These are phyloP conservation scores for Aulostomus chinensis DNA, from an alignment of 2,797 vertebrate species.

Conservation along the genomic window DNA sequence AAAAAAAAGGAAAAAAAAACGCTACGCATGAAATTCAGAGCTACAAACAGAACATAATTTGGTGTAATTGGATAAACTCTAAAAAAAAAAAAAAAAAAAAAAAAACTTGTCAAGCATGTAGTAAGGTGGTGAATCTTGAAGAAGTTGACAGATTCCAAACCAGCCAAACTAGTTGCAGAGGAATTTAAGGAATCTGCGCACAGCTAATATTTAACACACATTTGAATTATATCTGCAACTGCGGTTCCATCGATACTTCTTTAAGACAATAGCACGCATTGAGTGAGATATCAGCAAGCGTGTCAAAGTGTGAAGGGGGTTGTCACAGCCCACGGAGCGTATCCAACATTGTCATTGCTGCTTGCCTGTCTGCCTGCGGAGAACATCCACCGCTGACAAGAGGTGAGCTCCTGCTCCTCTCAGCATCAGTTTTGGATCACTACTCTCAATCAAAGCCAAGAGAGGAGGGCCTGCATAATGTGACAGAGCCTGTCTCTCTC, in stretches of 20 bases:
- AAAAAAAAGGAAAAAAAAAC: slow-evolving; percentile 7
- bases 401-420: slow-evolving; percentile 71
- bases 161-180: background rate
- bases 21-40: slow-evolving; percentile 7
- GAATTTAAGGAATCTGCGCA: slow-evolving; percentile 3
- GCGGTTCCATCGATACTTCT: slow-evolving; percentile 24
- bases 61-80: slow-evolving; percentile 19
- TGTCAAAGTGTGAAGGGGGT: slow-evolving; percentile 64
- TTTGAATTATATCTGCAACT: slow-evolving; percentile 18
- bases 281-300: slow-evolving; percentile 73
- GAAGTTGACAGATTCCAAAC: background rate
- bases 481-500: slow-evolving; percentile 78
- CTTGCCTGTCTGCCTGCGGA: slow-evolving; percentile 72
- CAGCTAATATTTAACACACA: background rate
- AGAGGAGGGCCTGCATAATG: slow-evolving; percentile 75
- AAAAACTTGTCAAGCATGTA: no score
- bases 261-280: slow-evolving; percentile 59
- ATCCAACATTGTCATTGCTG: slow-evolving; percentile 79
- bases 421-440: slow-evolving; percentile 84
- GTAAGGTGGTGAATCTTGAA: no score
- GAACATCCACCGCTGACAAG: slow-evolving; percentile 77
- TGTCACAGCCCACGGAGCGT: slow-evolving; percentile 77
- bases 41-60: slow-evolving; percentile 27
- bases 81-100: no score
- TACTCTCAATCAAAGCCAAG: slow-evolving; percentile 82